These are phyloP conservation scores for Gymnarchus niloticus DNA, from an alignment of 2,113 vertebrate species.

Conservation along the genomic window DNA sequence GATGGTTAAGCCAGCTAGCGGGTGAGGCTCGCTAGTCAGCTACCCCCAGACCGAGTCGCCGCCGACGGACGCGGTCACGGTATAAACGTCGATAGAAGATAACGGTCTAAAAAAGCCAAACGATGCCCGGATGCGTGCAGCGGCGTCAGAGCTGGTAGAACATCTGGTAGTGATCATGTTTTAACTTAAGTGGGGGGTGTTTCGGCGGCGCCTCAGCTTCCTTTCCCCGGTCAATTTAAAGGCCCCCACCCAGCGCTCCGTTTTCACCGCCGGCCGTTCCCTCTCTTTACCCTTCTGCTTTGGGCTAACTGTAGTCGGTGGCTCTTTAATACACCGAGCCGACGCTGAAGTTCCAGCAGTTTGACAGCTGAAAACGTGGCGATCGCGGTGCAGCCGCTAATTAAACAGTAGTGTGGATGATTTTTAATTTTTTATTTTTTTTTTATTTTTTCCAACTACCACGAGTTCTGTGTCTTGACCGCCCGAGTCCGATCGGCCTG, in stretches of 20 bases:
- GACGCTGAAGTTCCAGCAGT: slow-evolving; percentile 17
- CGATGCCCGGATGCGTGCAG: not conserved
- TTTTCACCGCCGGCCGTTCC: not conserved
- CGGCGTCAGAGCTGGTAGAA: slow-evolving; percentile 30
- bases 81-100: too few relatives aligned
- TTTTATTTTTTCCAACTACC: too few relatives aligned
- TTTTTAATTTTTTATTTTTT: too few relatives aligned
- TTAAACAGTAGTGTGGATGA: slow-evolving; percentile 15
- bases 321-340: not conserved
- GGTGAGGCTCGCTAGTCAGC: slow-evolving; percentile 41
- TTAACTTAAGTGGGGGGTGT: slow-evolving; percentile 40
- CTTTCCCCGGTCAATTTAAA: slow-evolving; percentile 1
- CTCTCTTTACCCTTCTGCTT: not conserved
- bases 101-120: not conserved
- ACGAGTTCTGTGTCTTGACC: slow-evolving; percentile 45
- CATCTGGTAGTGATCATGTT: slow-evolving; percentile 68
- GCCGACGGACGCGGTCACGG: not conserved
- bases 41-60: slow-evolving; percentile 47
- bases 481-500: slow-evolving; percentile 44
- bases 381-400: slow-evolving; percentile 44
- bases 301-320: not conserved
- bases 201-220: slow-evolving; percentile 32
- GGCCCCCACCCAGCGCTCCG: not conserved
- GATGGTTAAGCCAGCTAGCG: slow-evolving; percentile 50
- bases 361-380: slow-evolving; percentile 57